Conservation (phyloP, 2,797 vertebrate genomes). For the Agapornis canus region DNA sequence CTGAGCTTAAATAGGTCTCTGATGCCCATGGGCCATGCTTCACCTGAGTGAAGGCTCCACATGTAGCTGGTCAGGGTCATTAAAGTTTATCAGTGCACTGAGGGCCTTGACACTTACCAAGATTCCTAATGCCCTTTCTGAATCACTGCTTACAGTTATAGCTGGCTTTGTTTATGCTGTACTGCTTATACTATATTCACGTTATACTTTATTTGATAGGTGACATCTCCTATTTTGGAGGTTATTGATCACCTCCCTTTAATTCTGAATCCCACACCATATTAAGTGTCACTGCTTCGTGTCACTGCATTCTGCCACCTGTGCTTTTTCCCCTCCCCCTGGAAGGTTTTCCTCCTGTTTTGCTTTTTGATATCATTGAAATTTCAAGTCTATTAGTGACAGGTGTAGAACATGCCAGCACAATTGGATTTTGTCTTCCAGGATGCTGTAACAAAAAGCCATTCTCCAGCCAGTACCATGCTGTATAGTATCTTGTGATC, state of each 20-base stretch:
- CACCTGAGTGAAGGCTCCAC: not conserved
- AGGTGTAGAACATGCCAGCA: not conserved
- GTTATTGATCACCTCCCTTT: not conserved
- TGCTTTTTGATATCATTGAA: not conserved
- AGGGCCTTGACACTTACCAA: not conserved
- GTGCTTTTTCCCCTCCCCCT: not conserved
- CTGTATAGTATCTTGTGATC: not conserved
- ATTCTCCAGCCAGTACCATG: not conserved
- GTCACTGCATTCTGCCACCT: not conserved
- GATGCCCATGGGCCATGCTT: not conserved
- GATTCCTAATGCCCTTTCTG: not conserved
- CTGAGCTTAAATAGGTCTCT: not conserved
- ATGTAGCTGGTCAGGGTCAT: not conserved
- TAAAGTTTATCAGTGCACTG: not conserved
- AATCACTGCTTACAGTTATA: not conserved
- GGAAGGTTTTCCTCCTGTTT: not conserved
- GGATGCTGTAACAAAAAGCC: not conserved
- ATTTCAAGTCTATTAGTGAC: not conserved
- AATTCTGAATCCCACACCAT: not conserved
- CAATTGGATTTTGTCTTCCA: not conserved
- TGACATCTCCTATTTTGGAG: not conserved
- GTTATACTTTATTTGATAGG: not conserved
- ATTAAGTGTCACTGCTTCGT: not conserved
- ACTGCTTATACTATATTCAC: not conserved
- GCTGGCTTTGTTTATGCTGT: not conserved